Evolutionary conservation across 1,140 invertebrate genomes (phyloP).

Genomic region (Antheraea pernyi): DNA sequence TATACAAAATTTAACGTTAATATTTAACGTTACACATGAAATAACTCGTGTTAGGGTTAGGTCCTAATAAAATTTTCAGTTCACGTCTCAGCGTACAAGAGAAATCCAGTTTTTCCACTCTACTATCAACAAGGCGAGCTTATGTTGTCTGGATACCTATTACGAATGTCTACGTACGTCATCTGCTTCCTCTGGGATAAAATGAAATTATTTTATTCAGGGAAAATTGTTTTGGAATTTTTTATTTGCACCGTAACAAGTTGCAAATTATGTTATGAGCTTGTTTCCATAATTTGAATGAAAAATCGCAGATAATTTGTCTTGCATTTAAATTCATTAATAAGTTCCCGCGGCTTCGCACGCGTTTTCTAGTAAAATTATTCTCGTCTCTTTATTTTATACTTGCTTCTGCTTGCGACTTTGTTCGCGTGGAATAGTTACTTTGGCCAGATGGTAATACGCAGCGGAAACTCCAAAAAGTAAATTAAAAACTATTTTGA

Average conservation of each 20-base stretch:
- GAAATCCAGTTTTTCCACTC: conserved; percentile 7
- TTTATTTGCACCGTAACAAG: conserved; percentile 9
- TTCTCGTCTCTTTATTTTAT: too few relatives aligned
- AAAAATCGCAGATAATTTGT: neutral
- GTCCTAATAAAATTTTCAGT: conserved; percentile 17
- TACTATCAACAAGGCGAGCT: neutral
- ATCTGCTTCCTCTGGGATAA: neutral
- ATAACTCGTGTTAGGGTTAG: neutral
- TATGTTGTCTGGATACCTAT: neutral
- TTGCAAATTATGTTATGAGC: neutral
- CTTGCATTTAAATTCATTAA: neutral
- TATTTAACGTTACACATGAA: neutral
- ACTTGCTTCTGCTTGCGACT: too few relatives aligned
- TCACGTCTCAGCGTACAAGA: conserved; percentile 11
- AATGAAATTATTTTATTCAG: conserved; percentile 4
- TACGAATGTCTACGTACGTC: conserved; percentile 5
- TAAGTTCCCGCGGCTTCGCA: neutral
- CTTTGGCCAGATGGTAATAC: too few relatives aligned
- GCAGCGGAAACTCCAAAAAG: too few relatives aligned
- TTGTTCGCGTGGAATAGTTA: too few relatives aligned
- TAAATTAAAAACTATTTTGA: too few relatives aligned
- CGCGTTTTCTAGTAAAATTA: too few relatives aligned
- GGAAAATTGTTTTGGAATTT: conserved; percentile 8
- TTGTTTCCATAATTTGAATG: conserved; percentile 7
- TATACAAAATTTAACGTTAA: neutral